phyloP scores from a whole-genome alignment of 2,797 vertebrate genomes.

The Enteromius fasciolatus region DNA sequence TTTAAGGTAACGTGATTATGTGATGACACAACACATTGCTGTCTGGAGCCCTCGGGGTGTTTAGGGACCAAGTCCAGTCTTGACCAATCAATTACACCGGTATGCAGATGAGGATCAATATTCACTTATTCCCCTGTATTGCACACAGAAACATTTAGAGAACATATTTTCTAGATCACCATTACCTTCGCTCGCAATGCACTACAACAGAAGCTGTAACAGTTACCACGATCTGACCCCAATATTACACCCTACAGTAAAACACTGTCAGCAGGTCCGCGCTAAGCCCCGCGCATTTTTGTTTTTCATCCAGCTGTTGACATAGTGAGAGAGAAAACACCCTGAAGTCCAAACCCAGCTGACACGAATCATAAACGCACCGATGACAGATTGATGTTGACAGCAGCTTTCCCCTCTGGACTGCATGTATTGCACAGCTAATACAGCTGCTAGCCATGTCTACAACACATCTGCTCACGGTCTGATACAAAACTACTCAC shows the following conservation, averaged over 20 bases:
- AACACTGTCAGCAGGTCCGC: not conserved
- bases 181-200: not conserved
- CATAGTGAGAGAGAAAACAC: not conserved
- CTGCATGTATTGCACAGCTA: slow-evolving; percentile 34
- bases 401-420: slow-evolving; percentile 23
- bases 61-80: slow-evolving; percentile 20
- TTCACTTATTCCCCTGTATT: not conserved
- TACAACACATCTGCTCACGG: slow-evolving; percentile 22
- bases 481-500: slow-evolving; percentile 41
- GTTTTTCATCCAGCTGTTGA: not conserved
- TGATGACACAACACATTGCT: not conserved
- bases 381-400: slow-evolving; percentile 34
- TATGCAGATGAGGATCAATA: slow-evolving; percentile 11
- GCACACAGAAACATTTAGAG: not conserved
- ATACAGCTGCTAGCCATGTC: slow-evolving; percentile 20
- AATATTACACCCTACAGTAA: not conserved
- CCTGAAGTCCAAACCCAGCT: slow-evolving; percentile 8
- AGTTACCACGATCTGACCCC: slow-evolving; percentile 6
- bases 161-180: not conserved
- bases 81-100: not conserved
- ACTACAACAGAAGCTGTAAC: not conserved
- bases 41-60: not conserved
- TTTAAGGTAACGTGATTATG: no score
- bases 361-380: slow-evolving; percentile 16
- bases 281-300: not conserved